These are phyloP conservation scores for Erinaceus europaeus DNA, from an alignment of 2,113 vertebrate genomes.

Conservation along the genomic window DNA sequence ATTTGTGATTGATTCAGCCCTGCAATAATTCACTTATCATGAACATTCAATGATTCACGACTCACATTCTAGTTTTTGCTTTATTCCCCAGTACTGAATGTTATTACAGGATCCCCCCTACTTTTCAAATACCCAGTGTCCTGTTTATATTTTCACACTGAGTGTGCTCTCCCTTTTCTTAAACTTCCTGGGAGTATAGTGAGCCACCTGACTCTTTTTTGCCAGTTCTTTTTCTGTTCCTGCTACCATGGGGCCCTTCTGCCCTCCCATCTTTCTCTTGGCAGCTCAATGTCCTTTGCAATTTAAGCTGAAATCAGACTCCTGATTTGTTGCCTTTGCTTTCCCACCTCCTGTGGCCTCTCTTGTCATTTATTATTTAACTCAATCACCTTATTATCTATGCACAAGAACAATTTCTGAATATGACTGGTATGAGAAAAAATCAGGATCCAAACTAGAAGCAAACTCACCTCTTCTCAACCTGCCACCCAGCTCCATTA, in stretches of 20 bases:
- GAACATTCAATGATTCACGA: background rate
- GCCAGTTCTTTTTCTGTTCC: background rate
- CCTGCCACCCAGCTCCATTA: background rate
- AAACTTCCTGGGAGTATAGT: background rate
- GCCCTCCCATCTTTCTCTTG: background rate
- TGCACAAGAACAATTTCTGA: conserved; percentile 42
- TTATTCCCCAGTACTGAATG: background rate
- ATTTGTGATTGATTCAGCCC: background rate
- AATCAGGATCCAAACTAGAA: conserved; percentile 30
- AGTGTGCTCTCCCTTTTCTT: background rate
- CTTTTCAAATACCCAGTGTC: background rate
- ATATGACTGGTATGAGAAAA: conserved; percentile 5
- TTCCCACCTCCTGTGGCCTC: conserved; percentile 23
- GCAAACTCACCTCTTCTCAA: background rate
- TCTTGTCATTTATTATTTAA: conserved; percentile 71
- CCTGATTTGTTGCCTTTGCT: conserved; percentile 7
- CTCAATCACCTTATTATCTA: conserved; percentile 33
- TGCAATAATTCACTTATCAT: background rate
- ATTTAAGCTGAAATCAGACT: conserved; percentile 57
- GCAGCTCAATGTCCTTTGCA: conserved; percentile 23
- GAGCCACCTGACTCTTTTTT: background rate
- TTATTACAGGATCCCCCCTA: background rate
- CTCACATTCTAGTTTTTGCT: background rate
- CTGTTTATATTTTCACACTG: background rate
- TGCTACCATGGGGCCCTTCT: background rate